These are phyloP conservation scores for Metaphire vulgaris DNA, from an alignment of 1,140 invertebrate genomes.

Conservation along the genomic window DNA sequence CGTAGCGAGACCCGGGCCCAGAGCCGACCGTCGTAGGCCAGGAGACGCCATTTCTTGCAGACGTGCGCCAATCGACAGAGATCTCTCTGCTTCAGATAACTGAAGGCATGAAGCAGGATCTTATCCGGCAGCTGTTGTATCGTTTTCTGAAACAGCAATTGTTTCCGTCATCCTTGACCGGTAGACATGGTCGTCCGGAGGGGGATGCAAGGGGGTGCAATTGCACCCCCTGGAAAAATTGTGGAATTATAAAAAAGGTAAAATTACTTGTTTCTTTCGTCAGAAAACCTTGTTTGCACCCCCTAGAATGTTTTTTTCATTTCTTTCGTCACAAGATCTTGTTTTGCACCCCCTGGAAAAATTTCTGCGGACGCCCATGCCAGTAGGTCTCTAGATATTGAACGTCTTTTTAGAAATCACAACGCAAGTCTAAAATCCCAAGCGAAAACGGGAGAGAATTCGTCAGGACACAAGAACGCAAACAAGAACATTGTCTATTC, in stretches of 20 bases:
- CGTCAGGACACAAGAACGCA: too few relatives aligned
- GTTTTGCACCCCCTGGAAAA: too few relatives aligned
- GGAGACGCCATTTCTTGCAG: constrained; percentile 82
- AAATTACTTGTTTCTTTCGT: neutral
- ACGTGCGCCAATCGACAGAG: constrained; percentile 82
- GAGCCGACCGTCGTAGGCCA: constrained; percentile 86
- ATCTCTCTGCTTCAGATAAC: constrained; percentile 86
- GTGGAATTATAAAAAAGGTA: neutral
- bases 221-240: neutral
- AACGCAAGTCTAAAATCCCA: too few relatives aligned
- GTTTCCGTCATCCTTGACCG: too few relatives aligned
- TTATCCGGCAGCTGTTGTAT: constrained; percentile 96
- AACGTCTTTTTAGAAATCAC: too few relatives aligned
- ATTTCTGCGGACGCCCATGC: too few relatives aligned
- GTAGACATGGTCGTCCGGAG: too few relatives aligned
- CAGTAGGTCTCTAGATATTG: too few relatives aligned
- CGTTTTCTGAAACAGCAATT: constrained; percentile 25
- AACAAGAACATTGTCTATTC: too few relatives aligned
- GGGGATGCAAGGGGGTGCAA: too few relatives aligned
- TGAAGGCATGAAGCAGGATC: constrained; percentile 87
- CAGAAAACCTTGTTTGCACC: neutral
- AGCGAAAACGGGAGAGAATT: too few relatives aligned
- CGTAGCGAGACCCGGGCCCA: constrained; percentile 95
- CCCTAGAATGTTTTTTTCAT: neutral
- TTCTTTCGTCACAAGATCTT: neutral